phyloP scores from a whole-genome alignment of 2,888 invertebrate genomes.

The Amphipyra tragopoginis region DNA sequence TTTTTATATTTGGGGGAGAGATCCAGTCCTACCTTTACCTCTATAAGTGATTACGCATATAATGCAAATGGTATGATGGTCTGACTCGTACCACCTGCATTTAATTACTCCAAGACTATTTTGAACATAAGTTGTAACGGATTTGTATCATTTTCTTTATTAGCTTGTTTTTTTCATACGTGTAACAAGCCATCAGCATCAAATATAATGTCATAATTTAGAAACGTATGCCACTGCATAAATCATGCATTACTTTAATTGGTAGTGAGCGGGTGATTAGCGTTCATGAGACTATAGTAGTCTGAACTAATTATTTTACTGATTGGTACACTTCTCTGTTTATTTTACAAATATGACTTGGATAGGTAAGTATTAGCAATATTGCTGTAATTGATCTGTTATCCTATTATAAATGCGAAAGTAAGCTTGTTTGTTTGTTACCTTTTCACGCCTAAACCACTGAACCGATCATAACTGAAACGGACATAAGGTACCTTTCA shows the following conservation, averaged over 20 bases:
- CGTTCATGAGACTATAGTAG: conserved; percentile 17
- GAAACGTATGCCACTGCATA: conserved; percentile 34
- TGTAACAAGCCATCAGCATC: conserved; percentile 3
- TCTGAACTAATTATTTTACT: conserved; percentile 46
- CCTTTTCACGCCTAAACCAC: no score
- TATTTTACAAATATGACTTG: conserved; percentile 26
- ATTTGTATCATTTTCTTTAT: conserved; percentile 8
- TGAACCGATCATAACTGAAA: no score
- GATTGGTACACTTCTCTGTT: conserved; percentile 42
- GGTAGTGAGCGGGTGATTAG: conserved; percentile 39
- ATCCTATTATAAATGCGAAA: no score
- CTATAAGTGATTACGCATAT: no score
- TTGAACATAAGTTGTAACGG: no score
- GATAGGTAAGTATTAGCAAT: conserved; percentile 9
- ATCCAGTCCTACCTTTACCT: no score
- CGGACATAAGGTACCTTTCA: no score
- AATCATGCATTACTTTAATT: conserved; percentile 50
- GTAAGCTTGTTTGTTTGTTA: no score
- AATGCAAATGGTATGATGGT: no score
- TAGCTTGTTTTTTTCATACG: not conserved
- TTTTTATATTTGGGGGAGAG: no score
- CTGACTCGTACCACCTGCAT: no score
- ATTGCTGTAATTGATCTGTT: conserved; percentile 12
- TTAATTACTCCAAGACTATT: no score
- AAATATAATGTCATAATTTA: conserved; percentile 24